Evolutionary conservation across 2,888 invertebrate genomes (phyloP), one percentile per base, ranked within the genome.

Genomic region (Eledona agricola): DNA sequence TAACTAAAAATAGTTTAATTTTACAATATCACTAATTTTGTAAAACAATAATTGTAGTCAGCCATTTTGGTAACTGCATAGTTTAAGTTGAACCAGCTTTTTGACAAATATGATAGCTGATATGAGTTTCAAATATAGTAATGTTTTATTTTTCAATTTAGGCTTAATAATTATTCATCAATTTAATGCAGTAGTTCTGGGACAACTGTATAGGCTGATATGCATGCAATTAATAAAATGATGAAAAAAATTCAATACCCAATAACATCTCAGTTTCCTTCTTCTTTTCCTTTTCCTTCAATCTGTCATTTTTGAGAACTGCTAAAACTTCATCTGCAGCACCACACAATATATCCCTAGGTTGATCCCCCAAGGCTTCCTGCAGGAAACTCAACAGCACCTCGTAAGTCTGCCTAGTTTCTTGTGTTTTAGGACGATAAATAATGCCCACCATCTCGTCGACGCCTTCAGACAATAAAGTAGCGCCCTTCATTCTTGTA

Each of bases 261-360:
- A 99, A 79, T 16, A 99, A 79, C 46, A 83, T 78, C 76, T 98
- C 97, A 1, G 95, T 89, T 75, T 98, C 97, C 26, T 85, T 86
- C 73, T 96, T 96, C 72, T 90, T 90, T 58, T 97, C 96, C 19
- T 88, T 88, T 68, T 99, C 98, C 73, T 96, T 94, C 43, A 96
- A 76, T 61, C 89, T 87, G 59, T 99, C 98, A 77, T 96, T 96
- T 77, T 99, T 99, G 13, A 99, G 78, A 0, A 94, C 93, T 0
- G 91, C 85, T 19, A 98, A 78, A 43, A 99, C 95, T 83, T 99
- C 99, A 79, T 99, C 99, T n/a, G 97, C 98, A 4, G 99, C 97
- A 17, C 98, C 99, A 73, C 97, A 97, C 15, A 99, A 77, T 59
- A 99, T 91, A 75, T 99, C 98, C 46, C 96, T 81, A 0, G 98